Percentiles rank a stretch among this genome's conserved stretches.
phyloP scores from a whole-genome alignment of 2,888 invertebrate species.

The Sphaerophoria taeniata region DNA sequence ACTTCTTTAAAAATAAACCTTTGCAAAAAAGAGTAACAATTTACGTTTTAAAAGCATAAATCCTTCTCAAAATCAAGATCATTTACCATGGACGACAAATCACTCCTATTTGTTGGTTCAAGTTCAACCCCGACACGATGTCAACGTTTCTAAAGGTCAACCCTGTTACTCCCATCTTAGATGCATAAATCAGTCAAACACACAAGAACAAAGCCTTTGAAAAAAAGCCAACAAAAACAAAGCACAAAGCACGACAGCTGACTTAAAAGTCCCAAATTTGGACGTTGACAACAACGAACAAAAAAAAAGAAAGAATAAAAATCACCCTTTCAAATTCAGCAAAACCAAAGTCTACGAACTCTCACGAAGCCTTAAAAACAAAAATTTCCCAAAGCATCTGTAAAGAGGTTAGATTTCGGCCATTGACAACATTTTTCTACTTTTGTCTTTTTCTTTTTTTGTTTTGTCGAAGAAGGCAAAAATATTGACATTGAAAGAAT shows the following conservation, averaged over 20 bases:
- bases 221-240: background rate
- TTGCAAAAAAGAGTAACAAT: too few species aligned
- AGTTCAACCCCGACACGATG: background rate
- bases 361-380: too few species aligned
- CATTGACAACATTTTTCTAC: too few species aligned
- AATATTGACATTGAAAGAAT: conserved; percentile 37
- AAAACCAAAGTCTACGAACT: conserved; percentile 20
- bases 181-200: conserved; percentile 37
- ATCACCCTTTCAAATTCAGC: conserved; percentile 24
- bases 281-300: background rate
- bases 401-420: too few species aligned
- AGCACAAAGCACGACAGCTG: conserved; percentile 21
- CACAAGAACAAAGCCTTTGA: conserved; percentile 7
- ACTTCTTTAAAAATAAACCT: too few species aligned
- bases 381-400: background rate
- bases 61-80: background rate
- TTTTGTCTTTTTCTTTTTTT: too few species aligned
- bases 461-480: background rate
- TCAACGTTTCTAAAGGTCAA: conserved; percentile 1
- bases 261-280: conserved; percentile 29
- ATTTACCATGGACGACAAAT: conserved; percentile 12
- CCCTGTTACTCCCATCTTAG: background rate
- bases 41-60: too few species aligned
- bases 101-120: background rate
- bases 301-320: background rate